Base-by-base conservation (phyloP, 1,140 invertebrate genomes). In the Bombus superbus region DNA sequence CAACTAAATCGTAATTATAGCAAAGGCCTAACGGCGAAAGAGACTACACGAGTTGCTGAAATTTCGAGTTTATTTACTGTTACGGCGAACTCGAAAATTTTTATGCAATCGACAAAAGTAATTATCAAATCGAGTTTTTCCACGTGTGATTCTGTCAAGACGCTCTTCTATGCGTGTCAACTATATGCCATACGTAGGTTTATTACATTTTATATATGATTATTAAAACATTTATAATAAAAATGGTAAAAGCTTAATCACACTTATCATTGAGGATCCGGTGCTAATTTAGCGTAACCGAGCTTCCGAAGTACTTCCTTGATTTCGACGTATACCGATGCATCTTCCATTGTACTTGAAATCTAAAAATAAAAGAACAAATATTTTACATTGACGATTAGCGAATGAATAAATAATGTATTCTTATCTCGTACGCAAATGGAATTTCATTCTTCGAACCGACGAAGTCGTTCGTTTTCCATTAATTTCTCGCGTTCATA, bases 331-430 rank as follows among this genome's bases (percentile, higher is more conserved):
- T 98, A 99, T 1, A 99, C 97, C 77, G 96, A 96, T 32, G 97
- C 96, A 95, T 99, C 98, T 95, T 99, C 98, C 78, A 99, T 98
- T 2, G 98, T 98, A 6, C 97, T 96, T 71, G 98, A 97, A 91
- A 98, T 97, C 97, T 97, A 93, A 77, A 91, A 92, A 81, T 76
- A 42, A 68, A 75, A 72, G 22, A 38, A 57, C 11, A 3, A 15
- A 40, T 47, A 79, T 59, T 66, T 74, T 40, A 66, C 40, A 32
- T 57, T 40, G 32, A 35, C 66, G 69, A 81, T 47, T n/a, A n/a
- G 6, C 10, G n/a, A 81, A 85, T 22, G 57, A 64, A 81, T 57
- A 74, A 66, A 79, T 32, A 53, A 35, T 8, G 18, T 68, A 69
- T 13, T 53, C 25, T 78, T 57, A 32, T 64, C 28, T 42, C 25